phyloP scores from a whole-genome alignment of 2,888 invertebrate species.

The Galerucella pusilla region DNA sequence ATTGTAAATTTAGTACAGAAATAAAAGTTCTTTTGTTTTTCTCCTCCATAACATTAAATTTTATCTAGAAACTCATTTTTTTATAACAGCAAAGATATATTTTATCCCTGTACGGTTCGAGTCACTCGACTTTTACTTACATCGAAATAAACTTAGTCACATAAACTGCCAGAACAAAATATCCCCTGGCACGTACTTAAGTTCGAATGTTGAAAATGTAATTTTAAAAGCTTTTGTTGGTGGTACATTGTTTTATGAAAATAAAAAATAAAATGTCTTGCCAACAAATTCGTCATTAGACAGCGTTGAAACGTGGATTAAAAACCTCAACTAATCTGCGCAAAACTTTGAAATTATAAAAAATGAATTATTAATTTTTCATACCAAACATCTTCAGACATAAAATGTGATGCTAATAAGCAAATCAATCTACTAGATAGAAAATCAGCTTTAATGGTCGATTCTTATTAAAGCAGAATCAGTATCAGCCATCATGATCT shows the following conservation, averaged over 20 bases:
- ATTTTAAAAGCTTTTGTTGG: neutral
- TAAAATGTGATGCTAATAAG: too few species aligned
- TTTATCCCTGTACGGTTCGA: neutral
- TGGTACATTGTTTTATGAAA: neutral
- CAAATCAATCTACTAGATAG: too few species aligned
- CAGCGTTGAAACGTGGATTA: neutral
- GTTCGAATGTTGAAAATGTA: neutral
- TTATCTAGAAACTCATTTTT: too few species aligned
- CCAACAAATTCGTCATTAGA: neutral
- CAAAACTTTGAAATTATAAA: neutral
- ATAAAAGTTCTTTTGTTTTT: too few species aligned
- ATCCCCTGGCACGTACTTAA: neutral
- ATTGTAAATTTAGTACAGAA: too few species aligned
- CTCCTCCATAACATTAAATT: too few species aligned
- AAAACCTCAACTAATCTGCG: neutral
- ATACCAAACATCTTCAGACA: too few species aligned
- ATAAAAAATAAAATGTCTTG: neutral
- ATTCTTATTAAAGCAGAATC: too few species aligned
- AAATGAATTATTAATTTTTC: neutral
- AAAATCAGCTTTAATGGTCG: too few species aligned
- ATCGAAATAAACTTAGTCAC: neutral
- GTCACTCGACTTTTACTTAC: neutral
- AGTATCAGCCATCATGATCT: too few species aligned
- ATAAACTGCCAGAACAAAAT: neutral
- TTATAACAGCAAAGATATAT: neutral